Conservation (phyloP, 37 sponge, comb jelly and placozoan genomes). For the Halichondria panicea region DNA sequence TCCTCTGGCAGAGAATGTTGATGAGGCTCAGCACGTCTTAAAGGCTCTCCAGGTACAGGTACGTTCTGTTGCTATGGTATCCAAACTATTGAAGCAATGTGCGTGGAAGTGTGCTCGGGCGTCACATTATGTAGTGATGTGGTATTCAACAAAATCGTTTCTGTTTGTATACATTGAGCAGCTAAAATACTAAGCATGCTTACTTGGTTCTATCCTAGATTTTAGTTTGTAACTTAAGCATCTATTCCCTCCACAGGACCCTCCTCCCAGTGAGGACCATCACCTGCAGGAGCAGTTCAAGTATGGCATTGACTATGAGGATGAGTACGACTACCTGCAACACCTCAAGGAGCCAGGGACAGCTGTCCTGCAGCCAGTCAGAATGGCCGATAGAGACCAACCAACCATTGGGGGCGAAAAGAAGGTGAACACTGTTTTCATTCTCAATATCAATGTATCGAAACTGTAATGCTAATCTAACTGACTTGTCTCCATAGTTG, state of each 20-base stretch:
- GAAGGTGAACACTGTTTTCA: neutral
- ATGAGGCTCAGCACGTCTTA: conserved; percentile 78
- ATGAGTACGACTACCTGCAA: conserved; percentile 98
- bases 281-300: conserved; percentile 69
- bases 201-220: too few relatives aligned
- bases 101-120: too few relatives aligned
- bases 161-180: too few relatives aligned
- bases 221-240: neutral
- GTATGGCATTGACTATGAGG: conserved; percentile 87
- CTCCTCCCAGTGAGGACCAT: conserved; percentile 14
- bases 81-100: too few relatives aligned
- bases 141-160: too few relatives aligned
- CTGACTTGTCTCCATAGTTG: neutral
- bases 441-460: neutral
- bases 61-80: too few relatives aligned
- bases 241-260: neutral
- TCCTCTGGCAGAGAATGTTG: conserved; percentile 75
- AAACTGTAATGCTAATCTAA: neutral
- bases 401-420: neutral
- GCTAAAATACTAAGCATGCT: too few relatives aligned
- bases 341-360: conserved; percentile 78
- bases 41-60: too few relatives aligned
- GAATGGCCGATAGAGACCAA: too few relatives aligned
- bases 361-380: conserved; percentile 16
- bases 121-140: too few relatives aligned